Base-by-base conservation (phyloP, 92 coral and sea anemone genomes). In the Pocillopora meandrina region DNA sequence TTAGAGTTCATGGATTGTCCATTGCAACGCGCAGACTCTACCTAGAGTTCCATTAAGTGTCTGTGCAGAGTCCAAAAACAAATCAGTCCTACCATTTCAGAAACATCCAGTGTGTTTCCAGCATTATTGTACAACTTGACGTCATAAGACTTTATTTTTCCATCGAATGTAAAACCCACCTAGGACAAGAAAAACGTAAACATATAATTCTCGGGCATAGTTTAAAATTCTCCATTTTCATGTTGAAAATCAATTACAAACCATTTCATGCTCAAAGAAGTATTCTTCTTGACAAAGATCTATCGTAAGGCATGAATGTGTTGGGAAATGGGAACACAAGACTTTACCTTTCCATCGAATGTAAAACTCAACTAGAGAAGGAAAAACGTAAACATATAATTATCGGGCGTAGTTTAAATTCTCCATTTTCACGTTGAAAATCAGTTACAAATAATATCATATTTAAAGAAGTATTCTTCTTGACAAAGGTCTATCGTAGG, bases 51-150 rank as follows among this genome's bases (percentile, higher is more conserved):
- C n/a, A n/a, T n/a, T n/a, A n/a, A n/a, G n/a, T n/a, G n/a, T n/a
- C n/a, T n/a, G n/a, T 68, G 49, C 2, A 17, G 13, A n/a, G 35
- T 34, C 11, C 10, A n/a, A 26, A 13, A 35, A 47, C 14, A 10
- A 7, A 36, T 15, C 3, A 71, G n/a, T 60, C 88, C 56, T 65
- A 88, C 91, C 75, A 3, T 17, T 18, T 52, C 15, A 16, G 91
- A 88, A 16, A 78, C 34, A 49, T 88, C 91, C 56, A 88, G 8
- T 7, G 88, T 74, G 36, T 75, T 68, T 20, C 91, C 91, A 23
- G 88, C 49, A 67, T 88, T 88, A 13, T 68, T 71, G 42, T 63
- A 77, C 62, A 74, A 58, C 12, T 15, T 20, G 20, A 81, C 66
- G 67, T 88, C 72, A 13, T 83, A n/a, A 1, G 91, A 88, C 52